Percentiles rank a stretch among this genome's conserved stretches.
These are phyloP conservation scores for Mastomys coucha DNA, from an alignment of 2,113 vertebrate genomes.

Conservation along the genomic window DNA sequence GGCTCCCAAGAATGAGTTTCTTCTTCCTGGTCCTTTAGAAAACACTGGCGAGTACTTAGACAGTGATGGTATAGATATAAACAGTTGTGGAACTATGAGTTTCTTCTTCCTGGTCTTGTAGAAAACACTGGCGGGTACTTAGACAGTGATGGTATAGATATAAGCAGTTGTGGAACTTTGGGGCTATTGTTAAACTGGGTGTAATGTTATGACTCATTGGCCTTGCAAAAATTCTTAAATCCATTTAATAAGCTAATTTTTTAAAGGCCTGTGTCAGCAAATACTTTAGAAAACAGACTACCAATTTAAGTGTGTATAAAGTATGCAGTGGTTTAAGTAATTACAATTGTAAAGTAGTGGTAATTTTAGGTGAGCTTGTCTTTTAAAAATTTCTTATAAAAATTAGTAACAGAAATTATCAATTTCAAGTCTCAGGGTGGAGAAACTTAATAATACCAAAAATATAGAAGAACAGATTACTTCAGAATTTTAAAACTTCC, in stretches of 20 bases:
- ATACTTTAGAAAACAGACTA: constrained; percentile 33
- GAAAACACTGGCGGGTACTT: constrained; percentile 5
- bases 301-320: background rate
- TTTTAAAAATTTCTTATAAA: background rate
- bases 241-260: constrained; percentile 43
- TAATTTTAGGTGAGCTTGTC: background rate
- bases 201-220: constrained; percentile 36
- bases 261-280: constrained; percentile 32
- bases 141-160: background rate
- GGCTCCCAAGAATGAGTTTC: constrained; percentile 14
- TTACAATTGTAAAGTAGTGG: background rate
- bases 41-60: background rate
- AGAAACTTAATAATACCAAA: background rate
- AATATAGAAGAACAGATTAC: background rate
- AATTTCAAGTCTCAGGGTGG: background rate
- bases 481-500: constrained; percentile 29
- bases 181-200: background rate
- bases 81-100: constrained; percentile 35
- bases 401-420: background rate
- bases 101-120: background rate
- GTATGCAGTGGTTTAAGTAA: background rate
- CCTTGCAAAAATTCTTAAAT: constrained; percentile 23
- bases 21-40: background rate
- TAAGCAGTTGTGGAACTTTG: constrained; percentile 22
- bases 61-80: background rate